phyloP scores from a whole-genome alignment of 2,888 invertebrate species.

The Nezara viridula region DNA sequence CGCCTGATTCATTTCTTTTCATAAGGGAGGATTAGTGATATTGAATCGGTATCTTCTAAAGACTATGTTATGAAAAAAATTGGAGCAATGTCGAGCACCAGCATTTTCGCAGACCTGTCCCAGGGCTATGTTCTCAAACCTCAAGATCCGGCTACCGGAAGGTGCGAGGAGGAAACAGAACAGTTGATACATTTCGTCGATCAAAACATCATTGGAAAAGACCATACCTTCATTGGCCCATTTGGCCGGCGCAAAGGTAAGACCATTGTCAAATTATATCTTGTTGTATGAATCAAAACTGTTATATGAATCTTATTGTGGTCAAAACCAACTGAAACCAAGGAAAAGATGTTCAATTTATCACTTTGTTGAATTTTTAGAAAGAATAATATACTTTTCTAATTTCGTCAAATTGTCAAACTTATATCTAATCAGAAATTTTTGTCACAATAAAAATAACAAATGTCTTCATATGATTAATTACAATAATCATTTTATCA shows the following conservation, averaged over 20 bases:
- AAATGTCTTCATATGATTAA: too few relatives aligned
- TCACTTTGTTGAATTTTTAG: too few relatives aligned
- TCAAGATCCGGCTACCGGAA: constrained; percentile 43
- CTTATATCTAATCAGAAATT: too few relatives aligned
- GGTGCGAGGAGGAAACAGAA: constrained; percentile 74
- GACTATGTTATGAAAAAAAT: background rate
- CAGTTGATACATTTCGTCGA: constrained; percentile 85
- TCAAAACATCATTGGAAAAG: constrained; percentile 85
- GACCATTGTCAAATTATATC: constrained; percentile 62
- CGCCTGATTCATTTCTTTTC: background rate
- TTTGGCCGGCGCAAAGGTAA: constrained; percentile 86
- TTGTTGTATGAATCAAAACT: background rate
- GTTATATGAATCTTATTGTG: too few relatives aligned
- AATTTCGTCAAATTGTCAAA: too few relatives aligned
- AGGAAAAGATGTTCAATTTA: too few relatives aligned
- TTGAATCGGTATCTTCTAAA: background rate
- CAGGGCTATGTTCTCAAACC: constrained; percentile 45
- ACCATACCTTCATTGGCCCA: constrained; percentile 85
- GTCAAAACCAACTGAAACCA: too few relatives aligned
- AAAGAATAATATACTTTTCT: too few relatives aligned
- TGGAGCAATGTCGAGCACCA: background rate
- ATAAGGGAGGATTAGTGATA: background rate
- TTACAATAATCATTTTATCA: too few relatives aligned
- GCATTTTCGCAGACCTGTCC: background rate
- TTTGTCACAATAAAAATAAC: too few relatives aligned